Evolutionary conservation across 2,113 vertebrate genomes (phyloP), one percentile per base, ranked within the genome.

Genomic region (Solea solea): DNA sequence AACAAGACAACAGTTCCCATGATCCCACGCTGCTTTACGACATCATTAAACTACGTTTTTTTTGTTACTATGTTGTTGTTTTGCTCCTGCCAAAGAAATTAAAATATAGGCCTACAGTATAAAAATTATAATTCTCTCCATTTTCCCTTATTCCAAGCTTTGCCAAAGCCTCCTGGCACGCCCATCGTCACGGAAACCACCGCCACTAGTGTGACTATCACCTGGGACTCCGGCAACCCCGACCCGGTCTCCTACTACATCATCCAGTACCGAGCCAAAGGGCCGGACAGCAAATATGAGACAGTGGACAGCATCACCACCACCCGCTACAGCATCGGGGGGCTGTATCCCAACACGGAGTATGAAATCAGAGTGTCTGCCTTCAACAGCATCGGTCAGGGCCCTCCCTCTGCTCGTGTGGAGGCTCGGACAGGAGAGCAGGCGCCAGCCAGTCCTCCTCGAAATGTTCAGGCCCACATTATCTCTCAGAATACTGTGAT

Each of bases 261-360:
- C 74, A 98, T 99, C 46, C 97, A 99, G 46, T 99, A 99, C 81
- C 95, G 97, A 39, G 97, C 97, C 15, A 98, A 99, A 86, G 96
- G 95, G 60, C 95, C 97, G 0, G 97, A 98, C 0, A 96, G 96
- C 57, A 97, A 97, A 0, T 98, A 96, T 2, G 97, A 99, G 91
- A 97, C 97, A 16, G 96, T 97, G 49, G 97, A 99, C 78, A 95
- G 96, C 90, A 97, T 99, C 92, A 99, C 97, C 72, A 99, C 98
- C 64, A 99, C 97, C 0, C 96, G 98, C 55, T 99, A 99, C 94
- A 99, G 97, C 89, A 98, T 99, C 0, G 98, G 98, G 0, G 98
- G 98, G 2, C 94, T 99, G 63, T 98, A 97, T 92, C 98, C 98
- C 85, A 99, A 99, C 90, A 99, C 98, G 0, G 96, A 99, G 85